Percentiles rank a stretch among this genome's conserved stretches.
phyloP scores from a whole-genome alignment of 2,113 vertebrate species.

The Serilophus lunatus region DNA sequence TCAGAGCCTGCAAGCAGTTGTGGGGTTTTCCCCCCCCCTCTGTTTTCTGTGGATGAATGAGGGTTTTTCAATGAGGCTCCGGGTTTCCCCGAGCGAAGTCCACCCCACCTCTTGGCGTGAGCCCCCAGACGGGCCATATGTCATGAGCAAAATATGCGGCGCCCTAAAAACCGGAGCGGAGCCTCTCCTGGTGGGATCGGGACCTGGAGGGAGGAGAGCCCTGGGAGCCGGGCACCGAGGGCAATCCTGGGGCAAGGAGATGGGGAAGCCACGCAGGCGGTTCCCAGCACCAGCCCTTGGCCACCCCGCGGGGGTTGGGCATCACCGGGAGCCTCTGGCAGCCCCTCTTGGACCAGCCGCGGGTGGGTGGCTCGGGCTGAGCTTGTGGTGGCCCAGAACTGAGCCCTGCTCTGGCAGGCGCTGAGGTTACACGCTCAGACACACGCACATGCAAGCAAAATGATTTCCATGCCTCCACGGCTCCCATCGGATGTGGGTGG shows the following conservation, averaged over 20 bases:
- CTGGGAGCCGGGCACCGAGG: neutral
- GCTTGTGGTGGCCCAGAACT: neutral
- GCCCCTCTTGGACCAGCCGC: neutral
- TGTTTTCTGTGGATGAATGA: neutral
- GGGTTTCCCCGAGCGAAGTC: conserved; percentile 8
- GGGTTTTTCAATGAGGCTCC: conserved; percentile 23
- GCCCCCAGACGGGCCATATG: conserved; percentile 55
- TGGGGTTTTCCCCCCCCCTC: neutral
- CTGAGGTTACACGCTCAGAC: neutral
- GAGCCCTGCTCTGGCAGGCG: neutral
- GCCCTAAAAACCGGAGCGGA: conserved; percentile 67
- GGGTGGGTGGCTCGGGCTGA: neutral
- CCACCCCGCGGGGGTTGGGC: neutral
- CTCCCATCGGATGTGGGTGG: conserved; percentile 35
- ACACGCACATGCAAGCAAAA: neutral
- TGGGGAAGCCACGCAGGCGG: neutral
- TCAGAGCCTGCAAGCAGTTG: neutral
- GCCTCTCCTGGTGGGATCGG: neutral
- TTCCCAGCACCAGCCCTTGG: neutral
- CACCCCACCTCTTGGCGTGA: conserved; percentile 64
- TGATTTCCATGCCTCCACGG: conserved; percentile 14
- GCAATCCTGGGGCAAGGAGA: neutral
- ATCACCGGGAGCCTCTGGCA: neutral
- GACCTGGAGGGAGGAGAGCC: neutral
- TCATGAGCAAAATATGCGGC: conserved; percentile 72